These are phyloP conservation scores for Ctenopoma kingsleyae DNA, from an alignment of 2,797 vertebrate genomes.

Conservation along the genomic window DNA sequence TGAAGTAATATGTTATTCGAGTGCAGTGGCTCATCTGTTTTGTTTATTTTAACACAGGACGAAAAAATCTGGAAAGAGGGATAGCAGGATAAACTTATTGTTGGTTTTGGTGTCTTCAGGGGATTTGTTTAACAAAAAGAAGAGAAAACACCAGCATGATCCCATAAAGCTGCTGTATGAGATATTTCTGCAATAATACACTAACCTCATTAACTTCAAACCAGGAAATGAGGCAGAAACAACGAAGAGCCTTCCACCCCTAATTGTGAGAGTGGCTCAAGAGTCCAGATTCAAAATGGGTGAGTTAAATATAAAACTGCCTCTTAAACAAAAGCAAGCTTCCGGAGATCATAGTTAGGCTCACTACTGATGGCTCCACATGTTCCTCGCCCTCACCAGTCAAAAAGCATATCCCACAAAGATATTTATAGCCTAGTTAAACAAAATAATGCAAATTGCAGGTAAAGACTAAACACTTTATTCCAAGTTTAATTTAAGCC, in stretches of 20 bases:
- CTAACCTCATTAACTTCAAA: conserved; percentile 69
- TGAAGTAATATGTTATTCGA: background rate
- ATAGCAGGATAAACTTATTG: conserved; percentile 33
- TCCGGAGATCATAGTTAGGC: conserved; percentile 27
- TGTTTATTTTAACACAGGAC: conserved; percentile 7
- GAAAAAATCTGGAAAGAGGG: background rate
- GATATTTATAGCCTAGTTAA: conserved; percentile 19
- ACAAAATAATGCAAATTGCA: conserved; percentile 16
- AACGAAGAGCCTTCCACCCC: conserved; percentile 14
- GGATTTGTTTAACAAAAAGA: conserved; percentile 48
- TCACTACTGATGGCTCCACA: conserved; percentile 53
- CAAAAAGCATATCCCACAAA: background rate
- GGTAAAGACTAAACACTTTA: conserved; percentile 3
- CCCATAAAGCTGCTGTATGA: conserved; percentile 49
- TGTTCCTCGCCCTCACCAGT: conserved; percentile 44
- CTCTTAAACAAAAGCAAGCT: conserved; percentile 41
- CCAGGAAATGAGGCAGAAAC: conserved; percentile 62
- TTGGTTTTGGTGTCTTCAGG: conserved; percentile 30
- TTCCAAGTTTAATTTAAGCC: conserved; percentile 19
- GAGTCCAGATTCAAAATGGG: conserved; percentile 49
- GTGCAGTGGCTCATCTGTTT: background rate
- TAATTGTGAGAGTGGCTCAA: conserved; percentile 48
- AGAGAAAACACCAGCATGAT: conserved; percentile 15
- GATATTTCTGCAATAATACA: conserved; percentile 45
- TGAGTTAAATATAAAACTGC: conserved; percentile 71